Conservation (phyloP, 2,113 vertebrate species). For the Chaenocephalus aceratus region DNA sequence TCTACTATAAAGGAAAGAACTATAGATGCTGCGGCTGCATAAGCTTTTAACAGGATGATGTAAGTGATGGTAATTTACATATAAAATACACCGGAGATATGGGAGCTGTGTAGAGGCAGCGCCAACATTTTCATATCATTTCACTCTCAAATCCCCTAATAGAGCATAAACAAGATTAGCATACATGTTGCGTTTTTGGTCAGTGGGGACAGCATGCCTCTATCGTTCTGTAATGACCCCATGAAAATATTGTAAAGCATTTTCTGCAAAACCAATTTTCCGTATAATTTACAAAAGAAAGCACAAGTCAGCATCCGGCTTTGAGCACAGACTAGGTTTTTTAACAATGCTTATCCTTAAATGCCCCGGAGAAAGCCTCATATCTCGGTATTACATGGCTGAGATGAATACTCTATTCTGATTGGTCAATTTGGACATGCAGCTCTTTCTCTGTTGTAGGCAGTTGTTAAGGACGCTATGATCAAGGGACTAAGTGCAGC, state of each 20-base stretch:
- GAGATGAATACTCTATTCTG: no score
- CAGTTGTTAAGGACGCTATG: no score
- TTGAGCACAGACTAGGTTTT: not conserved
- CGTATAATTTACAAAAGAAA: conserved; percentile 7
- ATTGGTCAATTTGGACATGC: no score
- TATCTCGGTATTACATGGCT: not conserved
- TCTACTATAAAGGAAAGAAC: conserved; percentile 25
- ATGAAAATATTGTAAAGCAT: not conserved
- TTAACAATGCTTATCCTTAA: conserved; percentile 3
- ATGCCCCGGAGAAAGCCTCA: not conserved
- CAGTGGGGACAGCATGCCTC: conserved; percentile 23
- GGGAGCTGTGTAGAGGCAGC: conserved; percentile 6
- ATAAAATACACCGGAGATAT: conserved; percentile 40
- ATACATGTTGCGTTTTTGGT: conserved; percentile 29
- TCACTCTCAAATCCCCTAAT: conserved; percentile 21
- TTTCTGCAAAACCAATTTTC: conserved; percentile 4
- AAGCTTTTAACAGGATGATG: conserved; percentile 56
- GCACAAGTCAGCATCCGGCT: conserved; percentile 5
- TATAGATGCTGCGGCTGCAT: conserved; percentile 17
- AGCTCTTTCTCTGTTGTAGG: no score
- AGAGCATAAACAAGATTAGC: conserved; percentile 42
- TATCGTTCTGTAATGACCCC: conserved; percentile 4
- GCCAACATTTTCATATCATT: no score
- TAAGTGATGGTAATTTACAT: conserved; percentile 67
- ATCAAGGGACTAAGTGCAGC: no score